Percentiles rank a stretch among this genome's conserved stretches.
Conservation (phyloP, 2,888 invertebrate species). For the Onchidella celtica region DNA sequence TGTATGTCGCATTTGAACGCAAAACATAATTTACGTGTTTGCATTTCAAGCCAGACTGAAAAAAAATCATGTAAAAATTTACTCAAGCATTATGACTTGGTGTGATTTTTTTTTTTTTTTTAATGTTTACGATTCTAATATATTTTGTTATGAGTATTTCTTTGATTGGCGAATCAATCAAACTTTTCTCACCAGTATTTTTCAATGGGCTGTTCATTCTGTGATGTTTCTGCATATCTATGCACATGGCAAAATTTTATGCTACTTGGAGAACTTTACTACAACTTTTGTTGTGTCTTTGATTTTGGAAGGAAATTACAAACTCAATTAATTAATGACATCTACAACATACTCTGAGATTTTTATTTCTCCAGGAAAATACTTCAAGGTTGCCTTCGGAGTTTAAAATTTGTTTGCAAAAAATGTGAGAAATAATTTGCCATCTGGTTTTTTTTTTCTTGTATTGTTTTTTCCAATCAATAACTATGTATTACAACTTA, state of each 20-base stretch:
- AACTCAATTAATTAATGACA: no score
- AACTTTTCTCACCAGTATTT: not conserved
- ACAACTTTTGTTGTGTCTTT: not conserved
- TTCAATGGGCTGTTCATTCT: not conserved
- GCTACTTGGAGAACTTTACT: not conserved
- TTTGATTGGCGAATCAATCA: not conserved
- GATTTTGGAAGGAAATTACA: no score
- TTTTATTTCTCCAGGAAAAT: no score
- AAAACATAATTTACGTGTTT: no score
- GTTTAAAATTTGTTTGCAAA: no score
- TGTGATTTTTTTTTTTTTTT: not conserved
- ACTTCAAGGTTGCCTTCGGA: no score
- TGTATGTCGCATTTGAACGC: no score
- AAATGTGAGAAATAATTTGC: no score
- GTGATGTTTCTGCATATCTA: constrained; percentile 3
- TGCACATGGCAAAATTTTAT: not conserved
- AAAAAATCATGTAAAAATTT: not conserved
- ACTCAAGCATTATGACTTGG: not conserved
- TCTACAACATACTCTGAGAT: no score
- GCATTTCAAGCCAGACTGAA: not conserved
- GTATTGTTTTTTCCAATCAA: no score
- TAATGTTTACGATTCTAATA: not conserved
- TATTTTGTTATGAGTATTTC: not conserved
- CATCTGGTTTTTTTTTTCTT: no score
- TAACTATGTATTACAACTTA: no score